phyloP scores from a whole-genome alignment of 2,888 invertebrate genomes.

The Lingula anatina region DNA sequence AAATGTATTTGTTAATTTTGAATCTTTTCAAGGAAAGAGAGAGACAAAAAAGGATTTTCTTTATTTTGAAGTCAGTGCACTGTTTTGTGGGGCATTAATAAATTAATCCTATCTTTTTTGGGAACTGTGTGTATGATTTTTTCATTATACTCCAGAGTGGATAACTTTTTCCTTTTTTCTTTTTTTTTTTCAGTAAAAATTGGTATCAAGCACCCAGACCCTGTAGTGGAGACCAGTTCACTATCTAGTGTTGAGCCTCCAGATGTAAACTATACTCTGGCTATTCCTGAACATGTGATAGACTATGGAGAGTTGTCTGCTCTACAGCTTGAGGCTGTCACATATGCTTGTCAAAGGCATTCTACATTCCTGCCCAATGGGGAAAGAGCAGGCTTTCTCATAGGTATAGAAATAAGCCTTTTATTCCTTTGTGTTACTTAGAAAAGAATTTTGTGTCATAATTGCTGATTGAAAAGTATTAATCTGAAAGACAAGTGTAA shows the following conservation, averaged over 20 bases:
- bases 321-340: conserved; percentile 93
- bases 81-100: too few species aligned
- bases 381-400: conserved; percentile 88
- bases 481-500: too few species aligned
- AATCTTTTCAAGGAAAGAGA: too few species aligned
- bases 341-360: conserved; percentile 96
- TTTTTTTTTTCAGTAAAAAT: conserved; percentile 67
- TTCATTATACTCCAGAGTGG: too few species aligned
- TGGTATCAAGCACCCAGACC: conserved; percentile 95
- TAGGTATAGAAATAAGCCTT: conserved; percentile 64
- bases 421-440: too few species aligned
- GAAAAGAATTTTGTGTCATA: too few species aligned
- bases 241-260: conserved; percentile 92
- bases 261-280: conserved; percentile 75
- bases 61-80: too few species aligned
- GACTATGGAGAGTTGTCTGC: conserved; percentile 85
- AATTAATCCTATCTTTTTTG: too few species aligned
- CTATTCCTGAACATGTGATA: conserved; percentile 69
- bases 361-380: conserved; percentile 81
- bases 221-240: conserved; percentile 97
- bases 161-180: neutral
- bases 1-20: too few species aligned
- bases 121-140: too few species aligned
- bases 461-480: too few species aligned
- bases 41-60: too few species aligned